phyloP scores from a whole-genome alignment of 2,797 vertebrate genomes.

The Aldrovandia affinis region DNA sequence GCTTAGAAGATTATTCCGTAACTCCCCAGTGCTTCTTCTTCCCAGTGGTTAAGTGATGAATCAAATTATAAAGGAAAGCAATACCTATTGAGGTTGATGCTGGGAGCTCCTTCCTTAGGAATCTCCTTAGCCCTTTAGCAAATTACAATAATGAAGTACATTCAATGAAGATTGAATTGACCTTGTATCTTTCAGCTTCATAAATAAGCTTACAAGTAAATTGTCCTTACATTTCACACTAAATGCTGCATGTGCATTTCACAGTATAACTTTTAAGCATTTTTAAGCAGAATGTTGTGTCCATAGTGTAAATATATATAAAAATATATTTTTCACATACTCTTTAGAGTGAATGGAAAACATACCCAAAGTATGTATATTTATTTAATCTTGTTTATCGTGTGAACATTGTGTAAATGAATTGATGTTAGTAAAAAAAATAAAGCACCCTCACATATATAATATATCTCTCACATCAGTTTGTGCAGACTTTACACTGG shows the following conservation, averaged over 20 bases:
- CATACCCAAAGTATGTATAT: conserved; percentile 33
- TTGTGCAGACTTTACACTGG: not conserved
- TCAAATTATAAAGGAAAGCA: too few relatives aligned
- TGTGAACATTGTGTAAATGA: conserved; percentile 27
- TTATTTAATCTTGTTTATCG: conserved; percentile 26
- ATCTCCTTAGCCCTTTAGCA: too few relatives aligned
- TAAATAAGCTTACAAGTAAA: not conserved
- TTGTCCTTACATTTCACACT: not conserved
- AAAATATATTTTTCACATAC: conserved; percentile 62
- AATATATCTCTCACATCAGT: not conserved
- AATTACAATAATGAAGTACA: not conserved
- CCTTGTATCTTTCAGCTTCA: not conserved
- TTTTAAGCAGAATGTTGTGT: conserved; percentile 59
- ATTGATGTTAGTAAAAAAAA: not conserved
- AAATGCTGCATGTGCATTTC: conserved; percentile 65
- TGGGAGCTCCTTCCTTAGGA: not conserved
- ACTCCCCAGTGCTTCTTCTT: not conserved
- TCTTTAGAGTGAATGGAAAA: conserved; percentile 48
- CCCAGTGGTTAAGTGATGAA: too few relatives aligned
- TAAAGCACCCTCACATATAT: not conserved
- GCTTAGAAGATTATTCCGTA: not conserved
- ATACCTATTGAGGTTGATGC: not conserved
- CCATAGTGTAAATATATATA: conserved; percentile 77
- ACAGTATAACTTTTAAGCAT: conserved; percentile 52
- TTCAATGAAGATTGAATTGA: not conserved